Evolutionary conservation across 2,113 vertebrate species (phyloP).

Genomic region (Colistium nudipinnis): DNA sequence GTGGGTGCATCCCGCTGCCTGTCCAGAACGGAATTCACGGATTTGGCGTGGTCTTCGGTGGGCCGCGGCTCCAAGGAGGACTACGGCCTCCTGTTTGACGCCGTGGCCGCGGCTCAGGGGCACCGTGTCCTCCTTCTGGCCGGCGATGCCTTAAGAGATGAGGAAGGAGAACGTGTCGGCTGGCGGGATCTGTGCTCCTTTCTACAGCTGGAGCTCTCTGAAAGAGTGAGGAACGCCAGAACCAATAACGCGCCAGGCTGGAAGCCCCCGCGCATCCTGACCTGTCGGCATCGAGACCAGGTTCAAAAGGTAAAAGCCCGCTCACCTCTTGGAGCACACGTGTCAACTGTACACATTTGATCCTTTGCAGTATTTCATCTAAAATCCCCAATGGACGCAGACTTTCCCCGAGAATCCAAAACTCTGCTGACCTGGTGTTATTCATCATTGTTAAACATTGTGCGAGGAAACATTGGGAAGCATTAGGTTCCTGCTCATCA

Average conservation of each 20-base stretch:
- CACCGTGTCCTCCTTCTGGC: conserved; percentile 81
- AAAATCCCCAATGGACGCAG: conserved; percentile 45
- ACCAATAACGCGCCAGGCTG: conserved; percentile 74
- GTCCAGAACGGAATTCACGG: conserved; percentile 79
- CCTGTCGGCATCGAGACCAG: conserved; percentile 81
- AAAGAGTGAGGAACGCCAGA: conserved; percentile 80
- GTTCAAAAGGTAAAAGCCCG: conserved; percentile 80
- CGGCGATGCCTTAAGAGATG: conserved; percentile 75
- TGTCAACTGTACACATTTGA: conserved; percentile 18
- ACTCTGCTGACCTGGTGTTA: conserved; percentile 64
- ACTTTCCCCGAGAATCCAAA: conserved; percentile 30
- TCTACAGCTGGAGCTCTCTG: conserved; percentile 81
- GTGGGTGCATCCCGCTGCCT: conserved; percentile 60
- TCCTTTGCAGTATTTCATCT: conserved; percentile 34
- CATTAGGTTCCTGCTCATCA: conserved; percentile 69
- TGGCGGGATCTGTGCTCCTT: conserved; percentile 86
- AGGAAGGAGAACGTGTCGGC: conserved; percentile 78
- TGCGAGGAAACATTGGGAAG: conserved; percentile 43
- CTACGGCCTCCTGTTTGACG: conserved; percentile 86
- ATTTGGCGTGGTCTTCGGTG: conserved; percentile 70
- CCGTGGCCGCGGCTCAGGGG: conserved; percentile 75
- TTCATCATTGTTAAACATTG: conserved; percentile 68
- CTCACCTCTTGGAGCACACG: conserved; percentile 9
- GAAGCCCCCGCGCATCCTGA: conserved; percentile 79
- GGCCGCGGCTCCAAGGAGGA: conserved; percentile 80